These are phyloP conservation scores for Druon quercuslanigerum DNA, from an alignment of 1,140 invertebrate species.

Conservation along the genomic window DNA sequence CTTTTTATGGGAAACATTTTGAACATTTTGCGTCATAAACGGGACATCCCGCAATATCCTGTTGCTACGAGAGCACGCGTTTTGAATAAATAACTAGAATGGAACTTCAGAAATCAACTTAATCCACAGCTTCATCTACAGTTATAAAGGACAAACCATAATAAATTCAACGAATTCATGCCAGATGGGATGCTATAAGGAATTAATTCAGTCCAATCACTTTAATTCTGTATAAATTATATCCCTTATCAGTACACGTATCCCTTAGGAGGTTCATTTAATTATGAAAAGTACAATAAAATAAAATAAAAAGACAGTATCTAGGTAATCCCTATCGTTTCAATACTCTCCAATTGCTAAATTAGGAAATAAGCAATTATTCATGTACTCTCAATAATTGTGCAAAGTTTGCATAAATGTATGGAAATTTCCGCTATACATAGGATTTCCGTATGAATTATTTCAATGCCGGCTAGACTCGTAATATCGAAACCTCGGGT, in stretches of 20 bases:
- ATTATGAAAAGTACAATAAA: not conserved
- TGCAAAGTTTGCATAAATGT: not conserved
- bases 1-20: too few relatives aligned
- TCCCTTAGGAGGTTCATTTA: not conserved
- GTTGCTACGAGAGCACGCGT: too few relatives aligned
- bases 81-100: too few relatives aligned
- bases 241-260: not conserved
- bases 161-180: too few relatives aligned
- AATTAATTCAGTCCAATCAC: too few relatives aligned
- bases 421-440: not conserved
- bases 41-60: too few relatives aligned
- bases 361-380: too few relatives aligned
- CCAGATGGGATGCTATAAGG: too few relatives aligned
- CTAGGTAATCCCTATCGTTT: too few relatives aligned
- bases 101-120: not conserved
- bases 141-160: too few relatives aligned
- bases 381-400: not conserved
- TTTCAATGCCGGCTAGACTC: not conserved
- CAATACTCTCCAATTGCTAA: too few relatives aligned
- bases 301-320: not conserved
- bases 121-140: not conserved
- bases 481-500: not conserved
- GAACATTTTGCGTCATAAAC: too few relatives aligned
- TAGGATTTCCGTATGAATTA: slow-evolving; percentile 4
- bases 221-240: not conserved